Percentiles rank a stretch among this genome's conserved stretches.
Conservation (phyloP, 2,113 vertebrate species). For the Ginglymostoma cirratum region DNA sequence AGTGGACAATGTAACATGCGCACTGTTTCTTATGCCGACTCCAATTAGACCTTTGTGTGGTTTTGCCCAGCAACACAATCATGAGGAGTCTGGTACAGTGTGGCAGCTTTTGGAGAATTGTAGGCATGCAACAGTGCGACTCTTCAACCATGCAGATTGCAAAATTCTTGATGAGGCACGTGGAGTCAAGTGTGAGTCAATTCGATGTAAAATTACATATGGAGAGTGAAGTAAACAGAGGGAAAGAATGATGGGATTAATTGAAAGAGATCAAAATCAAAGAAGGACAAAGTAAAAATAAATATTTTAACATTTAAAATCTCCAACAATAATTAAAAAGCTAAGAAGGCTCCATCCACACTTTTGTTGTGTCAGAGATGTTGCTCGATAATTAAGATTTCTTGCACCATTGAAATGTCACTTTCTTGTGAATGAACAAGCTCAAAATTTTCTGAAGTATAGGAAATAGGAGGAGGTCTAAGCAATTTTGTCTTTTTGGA, state of each 20-base stretch:
- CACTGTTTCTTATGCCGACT: neutral
- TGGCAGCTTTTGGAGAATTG: too few species aligned
- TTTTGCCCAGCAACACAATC: too few species aligned
- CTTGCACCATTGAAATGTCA: neutral
- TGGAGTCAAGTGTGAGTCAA: too few species aligned
- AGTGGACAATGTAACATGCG: neutral
- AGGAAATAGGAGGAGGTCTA: too few species aligned
- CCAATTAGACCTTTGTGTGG: neutral
- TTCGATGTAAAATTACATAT: too few species aligned
- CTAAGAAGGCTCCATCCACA: neutral
- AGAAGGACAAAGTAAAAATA: neutral
- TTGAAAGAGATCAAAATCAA: neutral
- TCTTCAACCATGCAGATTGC: too few species aligned
- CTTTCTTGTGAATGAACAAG: neutral
- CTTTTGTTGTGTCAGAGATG: neutral
- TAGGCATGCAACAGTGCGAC: too few species aligned
- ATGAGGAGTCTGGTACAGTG: too few species aligned
- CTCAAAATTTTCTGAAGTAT: neutral
- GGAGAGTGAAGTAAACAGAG: too few species aligned
- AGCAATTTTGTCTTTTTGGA: too few species aligned
- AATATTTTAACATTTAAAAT: neutral
- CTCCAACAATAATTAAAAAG: neutral
- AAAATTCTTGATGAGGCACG: too few species aligned
- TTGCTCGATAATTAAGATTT: neutral
- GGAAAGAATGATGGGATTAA: neutral